Conservation (phyloP, 2,113 vertebrate genomes). For the Coregonus clupeaformis region DNA sequence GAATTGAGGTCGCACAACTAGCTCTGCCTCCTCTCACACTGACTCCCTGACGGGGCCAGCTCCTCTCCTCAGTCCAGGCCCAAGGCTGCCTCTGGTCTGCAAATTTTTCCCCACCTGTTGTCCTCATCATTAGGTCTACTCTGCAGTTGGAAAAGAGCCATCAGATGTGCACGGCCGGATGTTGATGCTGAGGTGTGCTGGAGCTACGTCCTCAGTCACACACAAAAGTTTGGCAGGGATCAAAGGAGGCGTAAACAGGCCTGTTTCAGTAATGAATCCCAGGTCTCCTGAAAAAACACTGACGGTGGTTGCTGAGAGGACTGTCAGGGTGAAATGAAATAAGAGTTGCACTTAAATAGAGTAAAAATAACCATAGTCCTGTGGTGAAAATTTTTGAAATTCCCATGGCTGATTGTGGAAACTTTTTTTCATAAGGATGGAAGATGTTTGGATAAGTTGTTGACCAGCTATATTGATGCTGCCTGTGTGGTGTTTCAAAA, state of each 20-base stretch:
- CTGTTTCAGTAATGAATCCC: background rate
- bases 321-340: too few species aligned
- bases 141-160: slow-evolving; percentile 9
- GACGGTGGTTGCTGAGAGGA: too few species aligned
- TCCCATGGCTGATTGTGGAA: too few species aligned
- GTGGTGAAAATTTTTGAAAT: too few species aligned
- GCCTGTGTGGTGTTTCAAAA: too few species aligned
- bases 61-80: background rate
- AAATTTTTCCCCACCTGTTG: background rate
- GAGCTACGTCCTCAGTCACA: slow-evolving; percentile 7
- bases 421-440: too few species aligned
- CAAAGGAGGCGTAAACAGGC: slow-evolving; percentile 13
- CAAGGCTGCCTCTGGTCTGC: background rate
- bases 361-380: too few species aligned
- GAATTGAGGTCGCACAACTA: background rate
- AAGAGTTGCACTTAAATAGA: too few species aligned
- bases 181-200: slow-evolving; percentile 20
- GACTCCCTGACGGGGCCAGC: background rate
- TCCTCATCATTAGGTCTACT: background rate
- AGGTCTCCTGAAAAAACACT: too few species aligned
- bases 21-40: background rate
- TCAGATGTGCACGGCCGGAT: background rate
- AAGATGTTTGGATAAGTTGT: too few species aligned
- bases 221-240: slow-evolving; percentile 12
- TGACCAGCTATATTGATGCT: too few species aligned